Conservation (phyloP, 2,113 vertebrate genomes). For the Anser brachyrhynchus region DNA sequence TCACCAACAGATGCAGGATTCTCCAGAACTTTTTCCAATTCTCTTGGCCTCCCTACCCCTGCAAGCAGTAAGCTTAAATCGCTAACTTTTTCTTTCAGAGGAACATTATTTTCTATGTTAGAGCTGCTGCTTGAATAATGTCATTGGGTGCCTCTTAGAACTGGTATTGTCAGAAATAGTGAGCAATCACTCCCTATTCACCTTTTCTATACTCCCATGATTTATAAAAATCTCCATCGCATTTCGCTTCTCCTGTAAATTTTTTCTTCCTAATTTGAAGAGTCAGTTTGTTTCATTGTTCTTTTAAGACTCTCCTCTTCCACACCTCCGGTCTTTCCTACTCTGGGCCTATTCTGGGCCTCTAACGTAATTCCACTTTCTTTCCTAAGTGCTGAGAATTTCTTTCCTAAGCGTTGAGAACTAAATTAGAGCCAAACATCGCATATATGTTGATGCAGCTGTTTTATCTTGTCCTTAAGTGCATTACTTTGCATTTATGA, state of each 20-base stretch:
- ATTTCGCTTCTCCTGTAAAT: background rate
- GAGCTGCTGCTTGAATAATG: constrained; percentile 20
- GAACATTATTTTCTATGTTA: constrained; percentile 6
- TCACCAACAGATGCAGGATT: background rate
- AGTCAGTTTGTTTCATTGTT: constrained; percentile 8
- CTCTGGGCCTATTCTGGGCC: background rate
- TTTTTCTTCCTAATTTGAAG: constrained; percentile 4
- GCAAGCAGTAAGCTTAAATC: background rate
- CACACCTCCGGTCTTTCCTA: background rate
- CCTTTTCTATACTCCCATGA: constrained; percentile 49
- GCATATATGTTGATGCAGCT: background rate
- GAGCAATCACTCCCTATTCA: constrained; percentile 70
- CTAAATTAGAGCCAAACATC: constrained; percentile 8
- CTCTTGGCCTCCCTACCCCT: background rate
- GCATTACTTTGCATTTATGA: constrained; percentile 46
- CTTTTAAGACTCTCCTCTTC: background rate
- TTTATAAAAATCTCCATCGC: constrained; percentile 31
- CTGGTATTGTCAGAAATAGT: constrained; percentile 46
- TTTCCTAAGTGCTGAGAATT: background rate
- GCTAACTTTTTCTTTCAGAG: background rate
- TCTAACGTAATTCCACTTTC: background rate
- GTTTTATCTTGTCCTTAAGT: constrained; percentile 34
- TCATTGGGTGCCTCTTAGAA: constrained; percentile 43
- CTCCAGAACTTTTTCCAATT: background rate
- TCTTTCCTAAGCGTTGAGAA: background rate